Percentiles rank a stretch among this genome's conserved stretches.
These are phyloP conservation scores for Micoletzkya japonica DNA, from an alignment of 2,888 invertebrate genomes.

Conservation along the genomic window DNA sequence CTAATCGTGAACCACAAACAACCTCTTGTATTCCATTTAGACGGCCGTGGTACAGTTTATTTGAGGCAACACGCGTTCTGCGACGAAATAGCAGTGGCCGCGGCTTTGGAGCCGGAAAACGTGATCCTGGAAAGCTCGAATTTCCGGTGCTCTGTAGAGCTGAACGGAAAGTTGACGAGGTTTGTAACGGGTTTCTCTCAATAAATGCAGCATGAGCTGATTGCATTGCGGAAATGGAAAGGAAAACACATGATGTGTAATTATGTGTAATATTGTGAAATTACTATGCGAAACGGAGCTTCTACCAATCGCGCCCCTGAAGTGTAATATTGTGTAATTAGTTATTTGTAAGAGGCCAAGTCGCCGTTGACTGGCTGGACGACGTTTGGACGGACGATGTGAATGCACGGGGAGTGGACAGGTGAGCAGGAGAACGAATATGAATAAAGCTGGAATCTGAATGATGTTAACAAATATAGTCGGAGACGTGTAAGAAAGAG, in stretches of 20 bases:
- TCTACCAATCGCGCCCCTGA: no score
- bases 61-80: constrained; percentile 39
- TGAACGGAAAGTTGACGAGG: constrained; percentile 48
- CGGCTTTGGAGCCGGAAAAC: constrained; percentile 54
- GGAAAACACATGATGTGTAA: no score
- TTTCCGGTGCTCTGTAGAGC: constrained; percentile 52
- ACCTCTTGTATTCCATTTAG: no score
- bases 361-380: constrained; percentile 56
- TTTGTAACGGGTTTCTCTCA: constrained; percentile 2
- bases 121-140: constrained; percentile 34
- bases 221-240: no score
- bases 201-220: constrained; percentile 6
- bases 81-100: constrained; percentile 64
- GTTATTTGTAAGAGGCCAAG: constrained; percentile 50
- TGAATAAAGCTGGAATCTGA: no score
- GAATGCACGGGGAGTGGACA: constrained; percentile 19
- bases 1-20: no score
- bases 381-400: constrained; percentile 35
- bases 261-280: no score
- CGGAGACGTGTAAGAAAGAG: no score
- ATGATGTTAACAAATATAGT: no score
- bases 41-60: background rate
- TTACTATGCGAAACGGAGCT: no score
- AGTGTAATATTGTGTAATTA: no score
- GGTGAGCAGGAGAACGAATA: no score